Base-by-base conservation (phyloP, 2,113 vertebrate species). In the Pluvialis apricaria region DNA sequence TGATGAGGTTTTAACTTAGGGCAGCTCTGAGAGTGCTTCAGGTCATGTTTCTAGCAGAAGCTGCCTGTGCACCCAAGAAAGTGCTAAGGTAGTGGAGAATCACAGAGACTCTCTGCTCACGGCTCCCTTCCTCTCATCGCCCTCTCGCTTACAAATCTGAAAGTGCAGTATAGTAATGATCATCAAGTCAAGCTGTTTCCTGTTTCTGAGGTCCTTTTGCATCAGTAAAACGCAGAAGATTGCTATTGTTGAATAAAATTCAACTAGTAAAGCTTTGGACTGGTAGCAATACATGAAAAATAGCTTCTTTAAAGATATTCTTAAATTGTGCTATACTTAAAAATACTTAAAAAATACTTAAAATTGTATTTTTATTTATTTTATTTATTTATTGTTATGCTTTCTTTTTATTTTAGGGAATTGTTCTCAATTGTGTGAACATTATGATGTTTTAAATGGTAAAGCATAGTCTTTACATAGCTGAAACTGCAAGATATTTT, bases 71-170 rank as follows among this genome's bases (percentile, higher is more conserved):
- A 2, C 15, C 40, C 12, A 62, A 44, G 34, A 68, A 85, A 64
- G 28, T 0, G 0, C n/a, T 62, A 16, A 58, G 22, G 19, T 45
- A 49, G 26, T 4, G 9, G 19, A 32, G 31, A 83, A 31, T 8
- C 1, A 34, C 0, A 3, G 7, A 66, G 13, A 11, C 20, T 57
- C 1, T 42, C 28, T 45, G 9, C 14, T 69, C 1, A 1, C 29
- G 42, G 7, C 7, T 60, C 13, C 11, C 24, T 68, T 57, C 15
- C 5, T 84, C 17, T 42, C 11, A 45, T 22, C 5, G 49, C 12
- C 15, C 7, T 70, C 17, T 71, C 6, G 1, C 52, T 87, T 76
- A 24, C 36, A 80, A 36, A 73, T 44, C 15, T 71, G 44, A 82
- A 87, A 93, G 78, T 51, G 8, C 13, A 75, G 24, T 47, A 49